Conservation (phyloP, 2,888 invertebrate species). For the Pecten maximus region DNA sequence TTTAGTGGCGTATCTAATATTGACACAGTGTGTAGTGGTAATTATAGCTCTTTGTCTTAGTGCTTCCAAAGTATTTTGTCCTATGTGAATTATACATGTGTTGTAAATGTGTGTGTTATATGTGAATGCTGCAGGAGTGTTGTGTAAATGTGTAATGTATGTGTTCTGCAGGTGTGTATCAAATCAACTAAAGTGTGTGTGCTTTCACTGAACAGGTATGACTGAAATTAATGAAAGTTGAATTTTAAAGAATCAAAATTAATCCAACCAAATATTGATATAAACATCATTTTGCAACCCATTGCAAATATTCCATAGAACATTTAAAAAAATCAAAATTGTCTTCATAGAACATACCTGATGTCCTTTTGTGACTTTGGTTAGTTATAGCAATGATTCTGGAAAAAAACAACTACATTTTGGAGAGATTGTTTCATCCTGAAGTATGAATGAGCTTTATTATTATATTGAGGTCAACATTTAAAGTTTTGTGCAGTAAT, state of each 20-base stretch:
- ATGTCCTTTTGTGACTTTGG: no score
- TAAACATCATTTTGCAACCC: neutral
- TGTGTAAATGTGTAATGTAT: neutral
- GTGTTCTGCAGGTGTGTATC: neutral
- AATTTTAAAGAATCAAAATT: neutral
- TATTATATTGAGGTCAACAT: neutral
- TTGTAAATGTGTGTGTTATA: neutral
- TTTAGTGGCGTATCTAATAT: neutral
- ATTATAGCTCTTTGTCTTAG: neutral
- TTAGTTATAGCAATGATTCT: no score
- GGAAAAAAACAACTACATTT: no score
- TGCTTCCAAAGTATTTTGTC: constrained; percentile 7
- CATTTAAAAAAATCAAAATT: neutral
- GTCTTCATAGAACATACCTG: neutral
- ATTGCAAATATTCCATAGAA: neutral
- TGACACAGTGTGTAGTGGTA: neutral
- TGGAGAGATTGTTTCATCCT: neutral
- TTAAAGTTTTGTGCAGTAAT: constrained; percentile 23
- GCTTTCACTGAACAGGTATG: neutral
- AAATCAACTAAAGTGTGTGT: neutral
- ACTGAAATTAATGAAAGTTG: neutral
- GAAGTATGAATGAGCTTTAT: neutral
- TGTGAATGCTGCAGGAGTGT: no score
- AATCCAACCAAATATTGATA: neutral
- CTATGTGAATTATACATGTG: neutral